Evolutionary conservation across 37 sponge, comb jelly and placozoan genomes (phyloP).

Genomic region (Theonella swinhoei): DNA sequence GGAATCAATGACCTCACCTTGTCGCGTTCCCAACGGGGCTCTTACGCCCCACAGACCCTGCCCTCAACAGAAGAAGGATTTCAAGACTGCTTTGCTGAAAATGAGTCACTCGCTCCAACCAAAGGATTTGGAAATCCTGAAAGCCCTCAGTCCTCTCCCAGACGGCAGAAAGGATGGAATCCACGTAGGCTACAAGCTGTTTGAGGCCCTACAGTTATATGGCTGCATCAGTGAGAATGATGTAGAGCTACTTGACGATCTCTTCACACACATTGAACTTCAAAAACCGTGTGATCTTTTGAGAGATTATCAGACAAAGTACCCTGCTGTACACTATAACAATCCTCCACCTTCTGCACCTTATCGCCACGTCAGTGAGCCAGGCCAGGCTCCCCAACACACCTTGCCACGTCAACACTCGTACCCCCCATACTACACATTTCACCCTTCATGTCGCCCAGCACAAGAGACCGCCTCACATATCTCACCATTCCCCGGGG

Average conservation of each 20-base stretch:
- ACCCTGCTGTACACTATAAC: background rate
- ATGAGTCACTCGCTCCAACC: conserved; percentile 2
- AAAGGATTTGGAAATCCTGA: conserved; percentile 20
- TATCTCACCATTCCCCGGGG: background rate
- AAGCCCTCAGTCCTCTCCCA: conserved; percentile 19
- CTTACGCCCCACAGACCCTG: background rate
- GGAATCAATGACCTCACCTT: background rate
- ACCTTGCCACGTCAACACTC: background rate
- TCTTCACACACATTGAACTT: conserved; percentile 27
- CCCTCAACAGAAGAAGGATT: background rate
- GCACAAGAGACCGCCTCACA: too few species aligned
- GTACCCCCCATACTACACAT: too few species aligned
- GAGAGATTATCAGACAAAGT: background rate
- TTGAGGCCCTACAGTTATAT: conserved; percentile 16
- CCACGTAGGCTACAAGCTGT: conserved; percentile 7
- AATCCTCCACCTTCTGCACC: background rate
- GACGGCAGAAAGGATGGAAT: conserved; percentile 13
- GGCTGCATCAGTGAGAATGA: conserved; percentile 46
- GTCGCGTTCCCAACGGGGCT: background rate
- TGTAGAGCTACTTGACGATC: conserved; percentile 19
- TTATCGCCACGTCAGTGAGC: background rate
- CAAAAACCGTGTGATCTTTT: conserved; percentile 15
- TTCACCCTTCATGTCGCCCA: too few species aligned
- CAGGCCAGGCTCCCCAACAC: background rate
- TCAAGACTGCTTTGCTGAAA: conserved; percentile 5